Base-by-base conservation (phyloP, 1,140 invertebrate species). In the Dreissena rostriformis region DNA sequence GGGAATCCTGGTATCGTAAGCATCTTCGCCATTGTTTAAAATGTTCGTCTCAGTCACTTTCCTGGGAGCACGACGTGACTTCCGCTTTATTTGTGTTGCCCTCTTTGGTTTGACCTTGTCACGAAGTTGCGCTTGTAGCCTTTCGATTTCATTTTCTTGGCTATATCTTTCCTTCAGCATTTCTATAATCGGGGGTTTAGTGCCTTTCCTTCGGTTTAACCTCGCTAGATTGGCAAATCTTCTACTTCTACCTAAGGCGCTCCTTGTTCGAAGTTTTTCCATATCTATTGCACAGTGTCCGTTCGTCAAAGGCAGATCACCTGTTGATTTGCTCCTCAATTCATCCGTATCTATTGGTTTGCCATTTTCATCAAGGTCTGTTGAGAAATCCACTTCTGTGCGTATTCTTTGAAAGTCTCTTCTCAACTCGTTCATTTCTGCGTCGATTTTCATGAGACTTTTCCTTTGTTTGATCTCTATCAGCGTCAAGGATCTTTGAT, bases 291-390 rank as follows among this genome's bases (percentile, higher is more conserved):
- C 57, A 61, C 57, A 19, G 17, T 2, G 6, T 61, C 57, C 57
- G 6, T 61, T 61, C 17, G 22, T 61, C 17, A 24, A 2, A n/a
- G 57, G 57, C 17, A 61, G 17, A 24, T 74, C 66, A 17, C 28
- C 61, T 2, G 57, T 26, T 28, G 70, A 63, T n/a, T 74, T 74
- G 29, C 57, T 63, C 29, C 26, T 53, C 19, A 22, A 55, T 66
- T 14, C 61, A 11, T 82, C 71, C 11, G 22, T 39, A 17, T 82
- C 28, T 1, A 82, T 14, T 65, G 22, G 17, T 11, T 82, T 65
- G 12, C 79, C 79, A 53, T 74, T 57, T 63, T 82, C 79, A 63
- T 82, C 79, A 22, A 82, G 57, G 52, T 82, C 79, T n/a, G 68
- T 82, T 7, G 70, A 51, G 53, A 82, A 82, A 26, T 82, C 71